Evolutionary conservation across 2,113 vertebrate genomes (phyloP), one percentile per base, ranked within the genome.

Genomic region (Microcebus lehilahytsara): DNA sequence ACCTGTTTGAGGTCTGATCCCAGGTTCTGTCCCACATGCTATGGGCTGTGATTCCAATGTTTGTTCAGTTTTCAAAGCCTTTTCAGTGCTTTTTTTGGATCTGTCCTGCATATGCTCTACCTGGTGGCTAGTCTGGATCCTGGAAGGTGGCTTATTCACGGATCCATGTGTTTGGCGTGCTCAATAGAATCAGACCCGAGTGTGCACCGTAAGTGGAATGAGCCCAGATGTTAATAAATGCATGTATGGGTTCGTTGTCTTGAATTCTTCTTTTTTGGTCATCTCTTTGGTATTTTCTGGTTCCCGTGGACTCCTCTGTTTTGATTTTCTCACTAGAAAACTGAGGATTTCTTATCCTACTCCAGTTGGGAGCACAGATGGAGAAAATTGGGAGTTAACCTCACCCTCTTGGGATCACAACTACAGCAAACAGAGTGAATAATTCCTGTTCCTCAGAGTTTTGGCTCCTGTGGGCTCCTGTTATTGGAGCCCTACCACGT

Each of bases 181-280:
- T 58, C 62, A 40, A 6, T 0, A 62, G 79, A 2, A 3, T 93
- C 46, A 92, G 83, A 14, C 40, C 30, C 25, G 1, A 9, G 4
- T 4, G 0, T 4, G 51, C 7, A 4, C 16, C 8, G 2, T 46
- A 19, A 67, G 12, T 0, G 6, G 7, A 25, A 4, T 22, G 23
- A 62, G 42, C 49, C 49, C 37, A 7, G 2, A 16, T 11, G 10
- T 58, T 37, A 46, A 46, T 46, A 46, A 46, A 46, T 46, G 46
- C 46, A 46, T 9, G 46, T 46, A 46, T 30, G 46, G 8, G 4
- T 58, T 53, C 89, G 37, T n/a, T 89, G 64, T 40, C 88, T 90
- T 46, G 30, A 81, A 27, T 34, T 14, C 32, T n/a, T 91, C 1
- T 53, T 20, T 79, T 25, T 46, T 40, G 42, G 22, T 89, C 58